phyloP scores from a whole-genome alignment of 2,113 vertebrate genomes.

The Danionella cerebrum region DNA sequence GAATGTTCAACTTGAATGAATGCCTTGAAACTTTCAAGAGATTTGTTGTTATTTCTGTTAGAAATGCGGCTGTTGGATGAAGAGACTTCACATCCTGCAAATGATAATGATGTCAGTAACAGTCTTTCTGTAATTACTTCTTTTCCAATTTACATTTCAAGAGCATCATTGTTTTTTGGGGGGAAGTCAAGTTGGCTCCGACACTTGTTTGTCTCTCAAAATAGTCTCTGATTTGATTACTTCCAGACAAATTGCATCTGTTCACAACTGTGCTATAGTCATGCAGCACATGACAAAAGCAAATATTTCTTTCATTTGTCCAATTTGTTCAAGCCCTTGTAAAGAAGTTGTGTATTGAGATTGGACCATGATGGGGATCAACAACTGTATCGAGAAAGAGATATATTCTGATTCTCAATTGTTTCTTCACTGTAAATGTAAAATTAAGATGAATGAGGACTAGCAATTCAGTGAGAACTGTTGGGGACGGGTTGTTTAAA shows the following conservation, averaged over 20 bases:
- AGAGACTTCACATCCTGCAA: neutral
- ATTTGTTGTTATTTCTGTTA: no score
- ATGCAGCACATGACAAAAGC: neutral
- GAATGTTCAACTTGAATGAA: no score
- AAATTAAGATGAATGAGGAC: slow-evolving; percentile 7
- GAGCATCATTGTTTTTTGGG: no score
- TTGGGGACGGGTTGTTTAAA: no score
- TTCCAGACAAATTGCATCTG: neutral
- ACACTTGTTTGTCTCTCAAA: no score
- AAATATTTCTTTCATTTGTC: neutral
- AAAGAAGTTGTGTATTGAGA: neutral
- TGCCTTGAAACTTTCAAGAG: no score
- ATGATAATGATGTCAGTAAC: neutral
- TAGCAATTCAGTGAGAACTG: no score
- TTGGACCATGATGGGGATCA: neutral
- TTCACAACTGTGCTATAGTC: neutral
- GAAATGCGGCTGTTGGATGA: no score
- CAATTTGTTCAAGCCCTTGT: neutral
- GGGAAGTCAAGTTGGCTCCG: no score
- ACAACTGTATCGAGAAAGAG: neutral
- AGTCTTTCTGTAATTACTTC: neutral
- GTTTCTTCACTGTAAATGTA: neutral
- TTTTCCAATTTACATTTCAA: neutral
- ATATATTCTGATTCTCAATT: neutral
- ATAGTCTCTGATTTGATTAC: neutral